phyloP scores from a whole-genome alignment of 2,888 invertebrate species.

The Euplexia lucipara region DNA sequence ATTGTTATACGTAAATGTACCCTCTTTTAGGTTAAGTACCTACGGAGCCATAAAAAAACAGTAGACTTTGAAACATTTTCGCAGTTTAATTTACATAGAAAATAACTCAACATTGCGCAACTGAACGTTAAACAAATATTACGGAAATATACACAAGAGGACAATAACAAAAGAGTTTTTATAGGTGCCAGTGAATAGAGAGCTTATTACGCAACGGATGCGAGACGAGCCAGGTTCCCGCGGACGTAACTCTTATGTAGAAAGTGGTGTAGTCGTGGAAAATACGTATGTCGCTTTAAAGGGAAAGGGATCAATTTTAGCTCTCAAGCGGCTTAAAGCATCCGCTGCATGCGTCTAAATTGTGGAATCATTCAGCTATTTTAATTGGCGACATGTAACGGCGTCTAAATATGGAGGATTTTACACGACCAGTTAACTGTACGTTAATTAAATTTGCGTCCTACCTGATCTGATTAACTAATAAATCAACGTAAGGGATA shows the following conservation, averaged over 20 bases:
- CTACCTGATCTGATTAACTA: neutral
- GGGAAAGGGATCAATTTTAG: constrained; percentile 72
- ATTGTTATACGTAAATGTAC: constrained; percentile 33
- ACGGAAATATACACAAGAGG: constrained; percentile 57
- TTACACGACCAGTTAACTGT: constrained; percentile 17
- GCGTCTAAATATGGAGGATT: constrained; percentile 47
- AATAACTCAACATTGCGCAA: constrained; percentile 46
- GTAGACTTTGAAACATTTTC: constrained; percentile 47
- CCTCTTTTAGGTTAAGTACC: constrained; percentile 1
- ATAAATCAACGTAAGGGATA: neutral
- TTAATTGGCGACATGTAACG: constrained; percentile 63
- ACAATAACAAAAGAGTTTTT: constrained; percentile 62
- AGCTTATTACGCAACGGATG: constrained; percentile 73
- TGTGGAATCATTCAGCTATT: constrained; percentile 47
- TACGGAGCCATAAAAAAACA: no score
- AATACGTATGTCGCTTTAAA: constrained; percentile 56
- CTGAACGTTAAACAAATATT: constrained; percentile 50
- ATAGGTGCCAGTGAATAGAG: constrained; percentile 53
- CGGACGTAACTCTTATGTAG: constrained; percentile 73
- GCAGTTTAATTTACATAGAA: constrained; percentile 45
- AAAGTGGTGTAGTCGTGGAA: constrained; percentile 71
- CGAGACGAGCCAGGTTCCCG: constrained; percentile 69
- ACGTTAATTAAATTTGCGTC: constrained; percentile 13
- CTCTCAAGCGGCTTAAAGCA: constrained; percentile 62
- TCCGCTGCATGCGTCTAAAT: constrained; percentile 62